These are phyloP conservation scores for Lutraria rhynchaena DNA, from an alignment of 1,140 invertebrate genomes.

Conservation along the genomic window DNA sequence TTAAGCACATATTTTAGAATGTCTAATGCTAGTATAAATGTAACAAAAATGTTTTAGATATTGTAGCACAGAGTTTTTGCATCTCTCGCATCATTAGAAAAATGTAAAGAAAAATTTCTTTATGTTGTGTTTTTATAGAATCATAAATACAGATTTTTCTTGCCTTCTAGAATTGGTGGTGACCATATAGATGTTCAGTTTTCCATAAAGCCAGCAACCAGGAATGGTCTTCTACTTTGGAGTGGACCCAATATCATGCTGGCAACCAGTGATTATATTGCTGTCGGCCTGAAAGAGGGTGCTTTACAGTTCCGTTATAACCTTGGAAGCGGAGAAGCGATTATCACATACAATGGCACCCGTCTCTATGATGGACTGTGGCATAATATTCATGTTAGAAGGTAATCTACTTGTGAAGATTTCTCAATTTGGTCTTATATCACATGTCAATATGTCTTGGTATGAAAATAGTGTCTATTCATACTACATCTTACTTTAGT, in stretches of 20 bases:
- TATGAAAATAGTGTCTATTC: no score
- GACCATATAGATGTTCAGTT: conserved; percentile 92
- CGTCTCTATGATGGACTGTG: conserved; percentile 95
- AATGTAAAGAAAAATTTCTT: no score
- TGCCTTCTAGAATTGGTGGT: conserved; percentile 88
- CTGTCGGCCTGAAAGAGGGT: conserved; percentile 91
- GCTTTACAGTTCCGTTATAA: conserved; percentile 86
- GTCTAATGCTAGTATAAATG: no score
- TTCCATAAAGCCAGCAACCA: conserved; percentile 86
- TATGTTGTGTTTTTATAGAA: neutral
- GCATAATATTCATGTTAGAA: conserved; percentile 93
- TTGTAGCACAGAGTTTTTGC: no score
- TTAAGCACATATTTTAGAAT: no score
- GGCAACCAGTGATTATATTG: conserved; percentile 87
- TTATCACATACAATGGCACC: conserved; percentile 92
- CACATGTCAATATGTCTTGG: no score
- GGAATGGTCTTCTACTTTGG: conserved; percentile 94
- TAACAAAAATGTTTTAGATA: no score
- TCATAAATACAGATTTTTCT: neutral
- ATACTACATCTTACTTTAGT: no score
- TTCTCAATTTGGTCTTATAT: no score
- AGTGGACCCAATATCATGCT: conserved; percentile 87
- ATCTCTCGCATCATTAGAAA: no score
- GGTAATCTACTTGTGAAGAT: no score
- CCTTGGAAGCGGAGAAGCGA: conserved; percentile 88